phyloP scores from a whole-genome alignment of 2,888 invertebrate species.

The Catocala nupta region DNA sequence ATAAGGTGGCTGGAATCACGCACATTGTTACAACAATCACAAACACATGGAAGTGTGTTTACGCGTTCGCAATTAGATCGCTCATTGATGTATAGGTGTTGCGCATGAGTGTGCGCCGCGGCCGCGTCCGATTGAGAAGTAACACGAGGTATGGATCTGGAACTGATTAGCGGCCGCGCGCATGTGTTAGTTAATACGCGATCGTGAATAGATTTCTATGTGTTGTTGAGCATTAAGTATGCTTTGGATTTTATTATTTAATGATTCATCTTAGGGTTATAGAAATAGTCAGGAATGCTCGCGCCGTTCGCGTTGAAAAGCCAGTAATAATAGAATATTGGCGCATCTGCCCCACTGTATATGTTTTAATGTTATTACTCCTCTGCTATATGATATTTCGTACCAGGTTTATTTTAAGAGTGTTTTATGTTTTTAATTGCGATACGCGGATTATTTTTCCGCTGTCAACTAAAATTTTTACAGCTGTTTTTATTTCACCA shows the following conservation, averaged over 20 bases:
- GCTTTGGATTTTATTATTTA: conserved; percentile 87
- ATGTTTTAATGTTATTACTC: conserved; percentile 85
- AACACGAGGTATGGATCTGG: conserved; percentile 78
- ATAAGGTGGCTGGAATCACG: conserved; percentile 78
- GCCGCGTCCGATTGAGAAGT: conserved; percentile 74
- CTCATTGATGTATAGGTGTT: conserved; percentile 80
- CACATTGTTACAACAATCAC: conserved; percentile 81
- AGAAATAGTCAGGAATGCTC: conserved; percentile 86
- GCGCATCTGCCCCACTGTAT: conserved; percentile 84
- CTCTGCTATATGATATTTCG: conserved; percentile 77
- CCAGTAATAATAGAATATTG: conserved; percentile 87
- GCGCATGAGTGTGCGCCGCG: conserved; percentile 62
- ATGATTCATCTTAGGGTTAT: conserved; percentile 87
- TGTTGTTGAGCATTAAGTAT: conserved; percentile 85
- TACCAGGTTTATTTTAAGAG: conserved; percentile 79
- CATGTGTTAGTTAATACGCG: conserved; percentile 78
- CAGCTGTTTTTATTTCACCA: conserved; percentile 79
- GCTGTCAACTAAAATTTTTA: conserved; percentile 78
- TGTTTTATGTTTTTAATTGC: conserved; percentile 85
- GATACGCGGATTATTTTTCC: conserved; percentile 79
- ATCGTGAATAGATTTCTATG: conserved; percentile 78
- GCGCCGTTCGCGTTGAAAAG: conserved; percentile 82
- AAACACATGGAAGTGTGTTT: conserved; percentile 82
- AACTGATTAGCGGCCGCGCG: conserved; percentile 82
- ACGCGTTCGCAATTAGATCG: conserved; percentile 83